phyloP scores from a whole-genome alignment of 2,113 vertebrate species.

The Tamias sibiricus region DNA sequence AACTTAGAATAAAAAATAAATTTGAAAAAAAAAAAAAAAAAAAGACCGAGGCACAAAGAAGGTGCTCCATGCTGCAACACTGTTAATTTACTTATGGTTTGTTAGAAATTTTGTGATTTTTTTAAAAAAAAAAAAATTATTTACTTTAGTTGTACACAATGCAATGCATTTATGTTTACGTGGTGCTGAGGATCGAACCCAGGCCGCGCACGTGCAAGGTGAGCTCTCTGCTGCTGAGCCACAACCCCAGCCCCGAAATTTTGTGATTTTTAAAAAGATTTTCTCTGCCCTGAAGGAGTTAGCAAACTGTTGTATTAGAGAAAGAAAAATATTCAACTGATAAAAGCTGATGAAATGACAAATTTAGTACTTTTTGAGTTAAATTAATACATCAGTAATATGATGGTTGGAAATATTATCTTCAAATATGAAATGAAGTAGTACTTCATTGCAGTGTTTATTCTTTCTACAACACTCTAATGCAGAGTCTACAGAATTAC shows the following conservation, averaged over 20 bases:
- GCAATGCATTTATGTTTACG: too few relatives aligned
- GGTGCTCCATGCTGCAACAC: too few relatives aligned
- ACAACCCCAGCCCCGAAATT: too few relatives aligned
- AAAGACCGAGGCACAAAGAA: too few relatives aligned
- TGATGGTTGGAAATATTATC: neutral
- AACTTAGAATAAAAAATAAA: too few relatives aligned
- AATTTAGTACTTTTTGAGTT: neutral
- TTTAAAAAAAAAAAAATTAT: too few relatives aligned
- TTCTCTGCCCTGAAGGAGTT: neutral
- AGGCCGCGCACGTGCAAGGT: too few relatives aligned
- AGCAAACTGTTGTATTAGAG: neutral
- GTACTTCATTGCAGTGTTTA: slow-evolving; percentile 7
- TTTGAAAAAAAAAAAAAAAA: too few relatives aligned
- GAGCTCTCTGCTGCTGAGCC: too few relatives aligned
- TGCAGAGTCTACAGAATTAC: neutral
- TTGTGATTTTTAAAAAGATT: neutral
- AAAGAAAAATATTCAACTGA: slow-evolving; percentile 36
- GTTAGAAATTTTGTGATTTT: neutral
- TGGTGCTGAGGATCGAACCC: too few relatives aligned
- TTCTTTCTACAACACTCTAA: slow-evolving; percentile 30
- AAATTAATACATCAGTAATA: slow-evolving; percentile 26
- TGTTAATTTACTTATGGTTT: slow-evolving; percentile 42
- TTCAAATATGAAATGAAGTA: slow-evolving; percentile 54
- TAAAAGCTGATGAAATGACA: slow-evolving; percentile 14
- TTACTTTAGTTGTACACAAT: too few relatives aligned